phyloP scores from a whole-genome alignment of 2,888 invertebrate species.

The Xestia rhomboidea region DNA sequence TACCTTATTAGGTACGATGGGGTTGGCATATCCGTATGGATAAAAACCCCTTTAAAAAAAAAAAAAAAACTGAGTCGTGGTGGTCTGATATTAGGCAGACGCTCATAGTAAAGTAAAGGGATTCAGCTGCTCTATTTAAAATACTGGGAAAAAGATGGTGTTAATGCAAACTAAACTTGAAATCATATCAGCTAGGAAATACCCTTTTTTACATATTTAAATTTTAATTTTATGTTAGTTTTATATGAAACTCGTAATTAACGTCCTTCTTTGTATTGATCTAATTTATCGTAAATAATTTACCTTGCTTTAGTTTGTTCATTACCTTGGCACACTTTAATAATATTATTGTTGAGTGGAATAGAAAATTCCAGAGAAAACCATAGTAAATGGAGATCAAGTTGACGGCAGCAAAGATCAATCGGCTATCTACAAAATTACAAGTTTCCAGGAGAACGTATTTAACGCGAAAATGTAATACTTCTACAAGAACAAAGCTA shows the following conservation, averaged over 20 bases:
- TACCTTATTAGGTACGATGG: too few relatives aligned
- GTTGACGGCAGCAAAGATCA: too few relatives aligned
- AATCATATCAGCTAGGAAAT: neutral
- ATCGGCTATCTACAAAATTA: too few relatives aligned
- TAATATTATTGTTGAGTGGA: neutral
- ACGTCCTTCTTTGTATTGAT: neutral
- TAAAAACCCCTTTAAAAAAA: too few relatives aligned
- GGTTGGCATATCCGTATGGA: too few relatives aligned
- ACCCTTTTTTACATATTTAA: neutral
- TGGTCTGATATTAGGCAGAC: neutral
- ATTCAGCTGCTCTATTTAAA: neutral
- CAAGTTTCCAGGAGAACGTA: too few relatives aligned
- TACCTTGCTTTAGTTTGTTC: neutral
- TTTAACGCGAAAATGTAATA: too few relatives aligned
- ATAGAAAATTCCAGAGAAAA: neutral
- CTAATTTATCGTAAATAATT: constrained; percentile 6
- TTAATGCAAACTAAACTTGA: neutral
- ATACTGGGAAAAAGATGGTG: neutral
- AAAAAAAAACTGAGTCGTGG: neutral
- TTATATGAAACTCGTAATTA: neutral
- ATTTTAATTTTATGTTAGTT: neutral
- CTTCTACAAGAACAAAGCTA: too few relatives aligned
- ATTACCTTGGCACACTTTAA: constrained; percentile 28
- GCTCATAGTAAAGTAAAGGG: neutral
- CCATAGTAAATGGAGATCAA: too few relatives aligned